phyloP scores from a whole-genome alignment of 1,140 invertebrate genomes.

The Nylanderia fulva region DNA sequence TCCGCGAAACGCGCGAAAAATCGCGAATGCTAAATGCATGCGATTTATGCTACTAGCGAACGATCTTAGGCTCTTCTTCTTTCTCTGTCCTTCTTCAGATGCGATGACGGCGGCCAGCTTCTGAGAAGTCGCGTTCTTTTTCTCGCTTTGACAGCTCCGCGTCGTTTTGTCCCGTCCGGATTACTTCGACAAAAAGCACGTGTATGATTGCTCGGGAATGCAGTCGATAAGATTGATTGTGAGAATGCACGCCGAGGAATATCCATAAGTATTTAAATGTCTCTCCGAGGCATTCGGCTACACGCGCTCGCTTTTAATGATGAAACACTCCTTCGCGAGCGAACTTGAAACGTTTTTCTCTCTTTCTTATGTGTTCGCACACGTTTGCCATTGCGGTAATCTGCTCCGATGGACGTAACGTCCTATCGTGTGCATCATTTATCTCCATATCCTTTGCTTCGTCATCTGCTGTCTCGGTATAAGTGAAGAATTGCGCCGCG shows the following conservation, averaged over 20 bases:
- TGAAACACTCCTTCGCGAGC: slow-evolving; percentile 12
- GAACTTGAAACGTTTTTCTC: background rate
- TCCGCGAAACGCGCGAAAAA: slow-evolving; percentile 71
- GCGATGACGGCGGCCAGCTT: slow-evolving; percentile 27
- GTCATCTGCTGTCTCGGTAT: slow-evolving; percentile 42
- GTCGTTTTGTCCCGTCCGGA: slow-evolving; percentile 45
- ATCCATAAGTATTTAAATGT: slow-evolving; percentile 45
- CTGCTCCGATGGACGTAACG: slow-evolving; percentile 35
- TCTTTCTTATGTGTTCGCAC: background rate
- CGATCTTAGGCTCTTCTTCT: slow-evolving; percentile 68
- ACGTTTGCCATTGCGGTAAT: slow-evolving; percentile 54
- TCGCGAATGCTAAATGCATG: slow-evolving; percentile 75
- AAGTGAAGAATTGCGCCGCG: slow-evolving; percentile 52
- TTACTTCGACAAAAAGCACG: slow-evolving; percentile 42
- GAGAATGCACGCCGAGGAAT: slow-evolving; percentile 17
- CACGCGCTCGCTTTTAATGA: slow-evolving; percentile 31
- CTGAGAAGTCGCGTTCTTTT: slow-evolving; percentile 56
- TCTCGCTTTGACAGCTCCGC: slow-evolving; percentile 48
- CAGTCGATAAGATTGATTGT: slow-evolving; percentile 53
- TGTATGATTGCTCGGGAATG: slow-evolving; percentile 39
- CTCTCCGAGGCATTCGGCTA: slow-evolving; percentile 13
- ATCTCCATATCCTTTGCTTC: slow-evolving; percentile 52
- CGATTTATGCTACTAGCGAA: slow-evolving; percentile 76
- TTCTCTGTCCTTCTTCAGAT: background rate
- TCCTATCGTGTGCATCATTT: slow-evolving; percentile 38